A percentile compares a stretch with the other conserved stretches of the same genome.
These are phyloP conservation scores for Odontophorus gujanensis DNA, from an alignment of 2,113 vertebrate species.

Conservation along the genomic window DNA sequence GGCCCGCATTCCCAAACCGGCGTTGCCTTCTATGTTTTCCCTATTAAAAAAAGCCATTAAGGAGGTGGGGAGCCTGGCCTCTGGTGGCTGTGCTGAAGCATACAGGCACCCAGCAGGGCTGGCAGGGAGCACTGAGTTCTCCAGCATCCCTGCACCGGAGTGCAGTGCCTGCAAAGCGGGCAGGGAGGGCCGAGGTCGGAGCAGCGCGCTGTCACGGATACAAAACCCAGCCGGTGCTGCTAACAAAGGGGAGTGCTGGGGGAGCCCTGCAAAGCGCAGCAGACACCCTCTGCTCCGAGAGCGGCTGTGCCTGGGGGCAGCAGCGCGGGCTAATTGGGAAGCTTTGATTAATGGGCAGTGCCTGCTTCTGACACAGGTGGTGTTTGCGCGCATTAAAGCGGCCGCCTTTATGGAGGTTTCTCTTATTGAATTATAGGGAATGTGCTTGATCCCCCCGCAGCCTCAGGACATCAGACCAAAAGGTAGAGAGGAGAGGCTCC, in stretches of 20 bases:
- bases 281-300: background rate
- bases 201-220: too few relatives aligned
- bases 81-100: background rate
- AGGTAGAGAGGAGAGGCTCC: background rate
- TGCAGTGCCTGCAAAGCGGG: too few relatives aligned
- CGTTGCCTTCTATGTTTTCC: background rate
- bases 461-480: conserved; percentile 42
- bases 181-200: background rate
- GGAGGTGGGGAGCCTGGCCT: background rate
- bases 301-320: conserved; percentile 60
- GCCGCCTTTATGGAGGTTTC: conserved; percentile 75
- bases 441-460: conserved; percentile 40
- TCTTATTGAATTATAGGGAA: conserved; percentile 85
- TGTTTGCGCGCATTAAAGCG: conserved; percentile 74
- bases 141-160: too few relatives aligned
- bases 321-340: conserved; percentile 82
- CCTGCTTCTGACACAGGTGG: conserved; percentile 83
- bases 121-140: background rate
- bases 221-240: background rate
- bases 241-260: background rate
- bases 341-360: conserved; percentile 88
- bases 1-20: too few relatives aligned
- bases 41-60: background rate
- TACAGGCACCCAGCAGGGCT: background rate
- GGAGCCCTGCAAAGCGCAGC: too few relatives aligned